phyloP scores from a whole-genome alignment of 1,140 invertebrate genomes.

The Chymomyza costata region DNA sequence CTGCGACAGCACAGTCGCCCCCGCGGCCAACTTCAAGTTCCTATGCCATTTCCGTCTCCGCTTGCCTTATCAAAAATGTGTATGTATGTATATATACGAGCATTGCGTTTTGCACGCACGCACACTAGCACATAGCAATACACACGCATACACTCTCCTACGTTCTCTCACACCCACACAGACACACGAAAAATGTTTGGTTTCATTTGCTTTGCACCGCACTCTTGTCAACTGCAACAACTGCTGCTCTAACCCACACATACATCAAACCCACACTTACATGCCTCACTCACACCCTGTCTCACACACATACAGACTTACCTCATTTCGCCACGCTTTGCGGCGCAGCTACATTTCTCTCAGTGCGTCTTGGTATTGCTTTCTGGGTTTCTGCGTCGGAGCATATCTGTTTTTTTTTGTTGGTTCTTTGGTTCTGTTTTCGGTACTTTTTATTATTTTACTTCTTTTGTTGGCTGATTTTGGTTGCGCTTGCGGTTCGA shows the following conservation, averaged over 20 bases:
- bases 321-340: too few relatives aligned
- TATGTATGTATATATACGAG: slow-evolving; percentile 42
- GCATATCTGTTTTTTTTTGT: too few relatives aligned
- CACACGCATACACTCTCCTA: slow-evolving; percentile 5
- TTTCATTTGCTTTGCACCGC: slow-evolving; percentile 47
- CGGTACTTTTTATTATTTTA: too few relatives aligned
- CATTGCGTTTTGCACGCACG: too few relatives aligned
- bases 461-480: too few relatives aligned
- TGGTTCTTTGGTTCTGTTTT: too few relatives aligned
- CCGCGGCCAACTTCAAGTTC: slow-evolving; percentile 15
- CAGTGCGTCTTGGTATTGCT: too few relatives aligned
- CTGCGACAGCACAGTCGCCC: neutral
- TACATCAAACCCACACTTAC: slow-evolving; percentile 14
- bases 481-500: neutral
- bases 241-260: slow-evolving; percentile 16
- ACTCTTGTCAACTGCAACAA: slow-evolving; percentile 26
- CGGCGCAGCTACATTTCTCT: too few relatives aligned
- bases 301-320: slow-evolving; percentile 1
- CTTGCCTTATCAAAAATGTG: slow-evolving; percentile 67
- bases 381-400: too few relatives aligned
- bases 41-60: slow-evolving; percentile 61
- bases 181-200: slow-evolving; percentile 33
- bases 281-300: neutral
- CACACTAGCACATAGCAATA: slow-evolving; percentile 20
- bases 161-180: slow-evolving; percentile 5